These are phyloP conservation scores for Centroberyx gerrardi DNA, from an alignment of 2,797 vertebrate genomes.

Conservation along the genomic window DNA sequence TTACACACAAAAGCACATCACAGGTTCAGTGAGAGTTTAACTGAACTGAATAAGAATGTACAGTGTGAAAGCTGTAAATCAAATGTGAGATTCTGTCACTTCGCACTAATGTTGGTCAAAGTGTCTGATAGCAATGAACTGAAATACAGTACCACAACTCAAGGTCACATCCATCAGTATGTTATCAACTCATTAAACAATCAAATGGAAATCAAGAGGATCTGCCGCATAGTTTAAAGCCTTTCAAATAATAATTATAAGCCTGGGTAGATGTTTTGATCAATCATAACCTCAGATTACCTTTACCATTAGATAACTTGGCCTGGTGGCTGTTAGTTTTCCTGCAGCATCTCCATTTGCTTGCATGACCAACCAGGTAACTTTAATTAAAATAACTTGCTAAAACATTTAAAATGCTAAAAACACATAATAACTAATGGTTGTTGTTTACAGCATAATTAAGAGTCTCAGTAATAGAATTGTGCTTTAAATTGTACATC, in stretches of 20 bases:
- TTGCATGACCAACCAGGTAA: background rate
- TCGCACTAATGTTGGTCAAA: constrained; percentile 10
- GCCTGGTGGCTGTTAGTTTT: background rate
- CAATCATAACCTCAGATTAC: background rate
- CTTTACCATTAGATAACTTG: background rate
- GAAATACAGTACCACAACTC: background rate
- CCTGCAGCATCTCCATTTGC: background rate
- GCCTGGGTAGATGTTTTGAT: background rate
- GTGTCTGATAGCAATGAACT: constrained; percentile 3
- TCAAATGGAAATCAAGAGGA: background rate
- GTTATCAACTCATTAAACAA: constrained; percentile 30
- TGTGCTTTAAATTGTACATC: background rate
- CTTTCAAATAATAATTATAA: background rate
- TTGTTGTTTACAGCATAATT: background rate
- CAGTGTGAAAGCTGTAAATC: background rate
- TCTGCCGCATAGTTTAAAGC: background rate
- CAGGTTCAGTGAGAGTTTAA: constrained; percentile 45
- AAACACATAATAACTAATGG: background rate
- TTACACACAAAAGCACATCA: too few relatives aligned
- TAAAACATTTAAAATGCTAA: background rate
- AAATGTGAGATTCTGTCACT: background rate
- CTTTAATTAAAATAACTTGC: background rate
- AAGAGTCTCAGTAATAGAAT: background rate
- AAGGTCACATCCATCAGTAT: constrained; percentile 17
- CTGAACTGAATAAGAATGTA: background rate